Evolutionary conservation across 2,888 invertebrate genomes (phyloP), one percentile per base, ranked within the genome.

Genomic region (Agrotis ipsilon): DNA sequence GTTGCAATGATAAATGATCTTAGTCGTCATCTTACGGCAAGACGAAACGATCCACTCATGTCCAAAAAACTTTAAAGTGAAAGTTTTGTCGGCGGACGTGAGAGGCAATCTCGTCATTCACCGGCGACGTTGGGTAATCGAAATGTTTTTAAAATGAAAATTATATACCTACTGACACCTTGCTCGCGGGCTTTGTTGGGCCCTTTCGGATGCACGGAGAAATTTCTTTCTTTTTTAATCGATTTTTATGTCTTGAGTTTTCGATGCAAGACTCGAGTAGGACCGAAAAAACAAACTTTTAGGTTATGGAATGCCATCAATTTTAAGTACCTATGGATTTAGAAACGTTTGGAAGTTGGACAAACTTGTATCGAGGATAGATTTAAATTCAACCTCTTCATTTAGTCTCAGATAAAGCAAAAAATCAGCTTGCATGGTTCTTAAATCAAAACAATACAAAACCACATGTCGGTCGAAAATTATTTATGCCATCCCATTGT

Each of bases 11-110:
- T 77, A 69, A 80, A 74, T 80, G 69, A 75, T 68, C 63, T 73
- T 51, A 61, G 66, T 78, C 82, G 83, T 81, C 76, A 83, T 78
- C 66, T 84, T 82, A 78, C 72, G 59, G 61, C 55, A 60, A 75
- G 63, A 59, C 74, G 60, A 75, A 78, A 82, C 72, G 64, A 73
- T 72, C 71, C 78, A 82, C 84, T 86, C 88, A 83, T 91, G 87
- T 87, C 91, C 92, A 91, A 95, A 95, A 90, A 93, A 91, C 83
- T 89, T 92, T 91, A 89, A 94, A 96, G 96, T 96, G 96, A 96
- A 96, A 96, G 96, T 96, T 91, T 90, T 88, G 84, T 89, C 81
- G 80, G 77, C 75, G 72, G 80, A 86, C 81, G 88, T 89, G 92
- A 92, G 93, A 92, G 91, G 92, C 89, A 87, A 92, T 91, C 91